phyloP scores from a whole-genome alignment of 1,140 invertebrate species.

The Philaenus spumarius region DNA sequence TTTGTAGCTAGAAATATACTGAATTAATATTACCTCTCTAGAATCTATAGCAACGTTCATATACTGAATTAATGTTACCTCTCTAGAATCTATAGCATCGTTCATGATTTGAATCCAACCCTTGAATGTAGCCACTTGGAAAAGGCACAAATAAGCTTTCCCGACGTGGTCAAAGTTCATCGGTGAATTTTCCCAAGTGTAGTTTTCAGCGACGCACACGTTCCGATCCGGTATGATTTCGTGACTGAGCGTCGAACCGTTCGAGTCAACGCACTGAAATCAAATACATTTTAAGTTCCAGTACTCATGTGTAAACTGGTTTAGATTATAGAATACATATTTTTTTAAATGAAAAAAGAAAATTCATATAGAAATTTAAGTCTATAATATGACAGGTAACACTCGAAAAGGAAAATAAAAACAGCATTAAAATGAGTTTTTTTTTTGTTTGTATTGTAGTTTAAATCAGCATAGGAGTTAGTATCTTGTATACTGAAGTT shows the following conservation, averaged over 20 bases:
- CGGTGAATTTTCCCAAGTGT: constrained; percentile 91
- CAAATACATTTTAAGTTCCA: too few relatives aligned
- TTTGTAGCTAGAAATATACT: too few relatives aligned
- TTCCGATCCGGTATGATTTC: constrained; percentile 80
- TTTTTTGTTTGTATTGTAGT: too few relatives aligned
- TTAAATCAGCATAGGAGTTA: too few relatives aligned
- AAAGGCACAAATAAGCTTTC: constrained; percentile 93
- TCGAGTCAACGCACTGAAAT: constrained; percentile 74
- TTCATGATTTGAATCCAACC: constrained; percentile 96
- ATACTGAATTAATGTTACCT: too few relatives aligned
- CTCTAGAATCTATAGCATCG: constrained; percentile 92
- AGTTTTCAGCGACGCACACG: constrained; percentile 79
- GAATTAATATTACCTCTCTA: constrained; percentile 72
- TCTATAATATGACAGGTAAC: too few relatives aligned
- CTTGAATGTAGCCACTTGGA: constrained; percentile 98
- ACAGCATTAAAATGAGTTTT: too few relatives aligned
- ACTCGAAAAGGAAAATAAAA: too few relatives aligned
- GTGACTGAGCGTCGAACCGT: constrained; percentile 69
- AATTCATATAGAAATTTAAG: not conserved
- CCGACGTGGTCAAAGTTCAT: constrained; percentile 99
- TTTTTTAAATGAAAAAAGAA: not conserved
- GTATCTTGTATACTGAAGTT: too few relatives aligned
- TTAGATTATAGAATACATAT: too few relatives aligned
- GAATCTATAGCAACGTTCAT: constrained; percentile 97
- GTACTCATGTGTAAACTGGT: too few relatives aligned